A percentile compares a stretch with the other conserved stretches of the same genome.
phyloP scores from a whole-genome alignment of 2,113 vertebrate genomes.

The Zosterops borbonicus region DNA sequence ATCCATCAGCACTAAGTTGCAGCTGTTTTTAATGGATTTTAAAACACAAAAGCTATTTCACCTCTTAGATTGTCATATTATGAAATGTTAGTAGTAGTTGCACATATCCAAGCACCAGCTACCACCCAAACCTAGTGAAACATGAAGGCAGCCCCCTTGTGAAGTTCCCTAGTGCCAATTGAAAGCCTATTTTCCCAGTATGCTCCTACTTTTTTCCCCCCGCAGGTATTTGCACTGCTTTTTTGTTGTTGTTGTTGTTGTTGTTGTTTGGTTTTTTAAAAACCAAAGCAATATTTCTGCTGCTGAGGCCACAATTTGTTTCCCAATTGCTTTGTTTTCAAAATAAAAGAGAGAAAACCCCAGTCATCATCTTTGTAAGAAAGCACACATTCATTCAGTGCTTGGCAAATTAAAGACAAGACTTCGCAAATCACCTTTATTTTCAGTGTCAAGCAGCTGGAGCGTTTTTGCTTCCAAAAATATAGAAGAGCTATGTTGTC shows the following conservation, averaged over 20 bases:
- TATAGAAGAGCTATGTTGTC: neutral
- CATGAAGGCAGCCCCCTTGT: neutral
- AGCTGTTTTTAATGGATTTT: constrained; percentile 26
- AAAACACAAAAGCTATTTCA: constrained; percentile 34
- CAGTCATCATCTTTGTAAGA: neutral
- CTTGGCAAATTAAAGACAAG: constrained; percentile 7
- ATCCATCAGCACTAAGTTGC: neutral
- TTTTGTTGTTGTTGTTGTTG: neutral
- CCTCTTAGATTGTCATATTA: constrained; percentile 29
- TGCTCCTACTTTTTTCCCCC: accelerated
- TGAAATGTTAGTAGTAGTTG: constrained; percentile 24
- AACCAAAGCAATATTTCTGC: neutral
- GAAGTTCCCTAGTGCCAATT: accelerated
- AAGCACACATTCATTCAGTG: neutral
- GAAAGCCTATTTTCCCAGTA: neutral
- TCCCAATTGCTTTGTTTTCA: neutral
- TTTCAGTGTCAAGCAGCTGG: constrained; percentile 4
- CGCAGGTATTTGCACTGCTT: neutral
- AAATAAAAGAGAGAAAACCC: neutral
- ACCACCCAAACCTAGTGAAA: neutral
- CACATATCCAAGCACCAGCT: neutral
- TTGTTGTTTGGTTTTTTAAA: too few species aligned
- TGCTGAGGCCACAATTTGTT: neutral
- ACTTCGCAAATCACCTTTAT: neutral
- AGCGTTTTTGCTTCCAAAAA: constrained; percentile 20